Evolutionary conservation across 2,113 vertebrate species (phyloP).

Genomic region (Myrmecobius fasciatus): DNA sequence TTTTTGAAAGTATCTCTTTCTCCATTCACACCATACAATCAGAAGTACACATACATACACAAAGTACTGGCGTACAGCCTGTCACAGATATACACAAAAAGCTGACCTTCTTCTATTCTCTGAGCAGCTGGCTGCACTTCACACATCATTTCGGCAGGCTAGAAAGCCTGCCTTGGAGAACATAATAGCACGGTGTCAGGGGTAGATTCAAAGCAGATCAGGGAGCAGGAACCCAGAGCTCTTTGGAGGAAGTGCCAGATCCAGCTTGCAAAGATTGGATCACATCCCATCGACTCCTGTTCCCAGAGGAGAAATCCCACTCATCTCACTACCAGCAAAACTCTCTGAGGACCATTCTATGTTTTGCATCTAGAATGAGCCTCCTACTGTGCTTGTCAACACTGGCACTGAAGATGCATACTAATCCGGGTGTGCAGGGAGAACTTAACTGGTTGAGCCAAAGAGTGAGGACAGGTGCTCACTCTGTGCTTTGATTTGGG

Average conservation of each 20-base stretch:
- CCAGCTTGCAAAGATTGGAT: slow-evolving; percentile 37
- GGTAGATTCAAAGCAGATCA: neutral
- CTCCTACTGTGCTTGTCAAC: neutral
- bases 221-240: neutral
- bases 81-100: slow-evolving; percentile 34
- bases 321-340: neutral
- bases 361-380: neutral
- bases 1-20: neutral
- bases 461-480: neutral
- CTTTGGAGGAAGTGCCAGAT: slow-evolving; percentile 53
- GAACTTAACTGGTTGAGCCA: neutral
- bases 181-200: neutral
- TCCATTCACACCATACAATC: neutral
- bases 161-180: slow-evolving; percentile 4
- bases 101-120: slow-evolving; percentile 18
- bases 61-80: neutral
- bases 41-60: neutral
- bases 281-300: neutral
- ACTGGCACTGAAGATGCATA: neutral
- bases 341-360: neutral
- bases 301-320: slow-evolving; percentile 17
- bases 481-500: neutral
- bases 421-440: neutral
- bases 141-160: slow-evolving; percentile 21
- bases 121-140: slow-evolving; percentile 50